Base-by-base conservation (phyloP, 2,113 vertebrate species). In the Tenrec ecaudatus region DNA sequence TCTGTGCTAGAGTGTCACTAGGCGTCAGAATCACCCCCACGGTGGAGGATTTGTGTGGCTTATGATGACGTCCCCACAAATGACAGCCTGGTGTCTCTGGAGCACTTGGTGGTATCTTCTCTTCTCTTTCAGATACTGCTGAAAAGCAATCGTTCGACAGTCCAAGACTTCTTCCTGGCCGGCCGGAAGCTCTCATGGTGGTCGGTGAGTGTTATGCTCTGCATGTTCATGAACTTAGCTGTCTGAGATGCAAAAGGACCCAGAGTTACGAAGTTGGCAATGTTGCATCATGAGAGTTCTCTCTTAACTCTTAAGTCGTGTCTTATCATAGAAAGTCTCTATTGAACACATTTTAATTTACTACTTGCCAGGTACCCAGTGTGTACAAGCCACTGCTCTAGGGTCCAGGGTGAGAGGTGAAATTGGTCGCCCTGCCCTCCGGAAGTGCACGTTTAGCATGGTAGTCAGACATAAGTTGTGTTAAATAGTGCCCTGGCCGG, bases 111-210 rank as follows among this genome's bases (percentile, higher is more conserved):
- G 19, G 23, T n/a, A 31, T 57, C 75, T 29, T 16, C 22, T 60
- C 14, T 23, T 43, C 27, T 75, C 88, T 40, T 86, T 87, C 95
- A 99, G 99, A 98, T 98, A 19, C 97, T 98, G 97, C 25, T 98
- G 38, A 96, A 97, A 40, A 98, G 97, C 60, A 98, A 96, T 75
- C 97, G 98, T 6, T 85, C 98, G 84, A 99, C 98, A 0, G 98
- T 98, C 0, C 98, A 98, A 53, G 98, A 98, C 12, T 99, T 98
- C 97, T 99, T 99, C 97, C 97, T 99, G 23, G 99, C 98, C 3
- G 98, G 98, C 25, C 98, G 97, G 68, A 98, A 97, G 84, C 98
- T 99, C 97, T 96, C 98, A 64, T 99, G 98, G 99, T 99, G 98
- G 98, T 98, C 98, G 91, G 99, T 99, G 95, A 97, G 99, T 98